Evolutionary conservation across 1,140 invertebrate species (phyloP).

Genomic region (Atta colombica): DNA sequence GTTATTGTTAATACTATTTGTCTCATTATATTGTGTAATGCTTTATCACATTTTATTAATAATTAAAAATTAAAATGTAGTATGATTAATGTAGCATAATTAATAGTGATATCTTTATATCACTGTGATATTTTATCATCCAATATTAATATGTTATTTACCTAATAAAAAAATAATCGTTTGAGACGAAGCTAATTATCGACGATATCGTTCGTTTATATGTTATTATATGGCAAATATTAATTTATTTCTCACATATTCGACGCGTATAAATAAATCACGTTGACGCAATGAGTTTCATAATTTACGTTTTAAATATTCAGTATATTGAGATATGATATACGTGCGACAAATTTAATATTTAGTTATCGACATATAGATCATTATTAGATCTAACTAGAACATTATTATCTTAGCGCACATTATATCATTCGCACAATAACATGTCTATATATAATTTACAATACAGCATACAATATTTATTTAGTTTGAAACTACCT

Average conservation of each 20-base stretch:
- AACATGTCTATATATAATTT: neutral
- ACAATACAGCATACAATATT: neutral
- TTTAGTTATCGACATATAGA: neutral
- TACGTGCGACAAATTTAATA: neutral
- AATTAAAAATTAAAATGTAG: neutral
- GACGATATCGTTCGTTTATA: neutral
- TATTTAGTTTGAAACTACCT: neutral
- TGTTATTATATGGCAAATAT: neutral
- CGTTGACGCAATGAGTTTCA: neutral
- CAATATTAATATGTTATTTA: neutral
- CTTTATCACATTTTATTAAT: conserved; percentile 2
- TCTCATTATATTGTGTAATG: neutral
- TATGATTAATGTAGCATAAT: conserved; percentile 15
- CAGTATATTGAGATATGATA: neutral
- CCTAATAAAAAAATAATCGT: neutral
- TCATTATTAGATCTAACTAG: conserved; percentile 10
- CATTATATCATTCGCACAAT: neutral
- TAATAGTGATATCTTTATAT: neutral
- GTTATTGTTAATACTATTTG: neutral
- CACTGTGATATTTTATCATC: neutral
- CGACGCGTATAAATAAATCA: neutral
- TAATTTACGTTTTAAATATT: conserved; percentile 11
- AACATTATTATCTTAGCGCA: neutral
- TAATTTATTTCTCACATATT: conserved; percentile 33
- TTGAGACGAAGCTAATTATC: neutral